These are phyloP conservation scores for Mactra quadrangularis DNA, from an alignment of 1,140 invertebrate genomes.

Conservation along the genomic window DNA sequence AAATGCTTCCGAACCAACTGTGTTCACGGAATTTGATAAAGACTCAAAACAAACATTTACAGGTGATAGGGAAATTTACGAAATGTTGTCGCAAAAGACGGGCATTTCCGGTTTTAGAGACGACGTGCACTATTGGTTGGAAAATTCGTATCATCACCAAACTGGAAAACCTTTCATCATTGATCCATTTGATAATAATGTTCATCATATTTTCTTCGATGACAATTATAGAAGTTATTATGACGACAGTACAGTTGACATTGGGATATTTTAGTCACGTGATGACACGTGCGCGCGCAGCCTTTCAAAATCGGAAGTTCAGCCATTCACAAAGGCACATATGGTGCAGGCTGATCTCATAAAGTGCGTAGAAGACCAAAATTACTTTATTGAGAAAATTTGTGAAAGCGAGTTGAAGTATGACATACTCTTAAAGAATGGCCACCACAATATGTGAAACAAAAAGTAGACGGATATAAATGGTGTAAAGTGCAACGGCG, in stretches of 20 bases:
- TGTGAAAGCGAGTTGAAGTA: slow-evolving; percentile 78
- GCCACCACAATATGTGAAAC: no score
- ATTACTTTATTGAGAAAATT: slow-evolving; percentile 79
- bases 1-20: slow-evolving; percentile 60
- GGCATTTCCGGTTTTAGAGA: slow-evolving; percentile 80
- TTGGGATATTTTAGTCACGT: slow-evolving; percentile 72
- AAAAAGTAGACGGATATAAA: no score
- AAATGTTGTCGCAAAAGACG: slow-evolving; percentile 67
- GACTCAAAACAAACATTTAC: slow-evolving; percentile 27
- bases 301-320: slow-evolving; percentile 70
- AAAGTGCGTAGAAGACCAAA: slow-evolving; percentile 74
- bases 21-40: slow-evolving; percentile 33
- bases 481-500: no score
- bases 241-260: slow-evolving; percentile 81
- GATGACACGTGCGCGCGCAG: slow-evolving; percentile 66
- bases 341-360: slow-evolving; percentile 81
- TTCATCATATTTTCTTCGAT: slow-evolving; percentile 83
- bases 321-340: slow-evolving; percentile 76
- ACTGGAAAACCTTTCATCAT: slow-evolving; percentile 80
- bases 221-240: slow-evolving; percentile 80
- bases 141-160: slow-evolving; percentile 73
- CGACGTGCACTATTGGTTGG: slow-evolving; percentile 81
- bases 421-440: no score
- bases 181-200: slow-evolving; percentile 71
- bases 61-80: slow-evolving; percentile 76